Evolutionary conservation across 2,888 invertebrate species (phyloP).

Genomic region (Polydrusus cervinus): DNA sequence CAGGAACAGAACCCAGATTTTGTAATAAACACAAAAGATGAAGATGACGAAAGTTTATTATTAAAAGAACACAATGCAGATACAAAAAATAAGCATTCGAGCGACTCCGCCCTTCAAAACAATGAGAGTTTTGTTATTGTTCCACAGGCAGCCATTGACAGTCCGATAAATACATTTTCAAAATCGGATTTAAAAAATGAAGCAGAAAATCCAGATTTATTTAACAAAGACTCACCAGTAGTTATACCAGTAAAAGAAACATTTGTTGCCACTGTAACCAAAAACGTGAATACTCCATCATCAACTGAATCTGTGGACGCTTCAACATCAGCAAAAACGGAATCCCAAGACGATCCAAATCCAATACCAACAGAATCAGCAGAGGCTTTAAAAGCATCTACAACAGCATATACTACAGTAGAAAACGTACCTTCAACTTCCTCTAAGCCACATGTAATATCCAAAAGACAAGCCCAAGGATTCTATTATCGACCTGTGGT

Average conservation of each 20-base stretch:
- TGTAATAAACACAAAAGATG: too few relatives aligned
- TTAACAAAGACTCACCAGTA: neutral
- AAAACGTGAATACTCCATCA: neutral
- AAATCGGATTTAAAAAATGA: neutral
- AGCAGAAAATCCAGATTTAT: neutral
- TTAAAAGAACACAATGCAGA: neutral
- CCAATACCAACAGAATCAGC: too few relatives aligned
- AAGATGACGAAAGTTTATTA: neutral
- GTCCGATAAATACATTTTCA: neutral
- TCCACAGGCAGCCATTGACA: neutral
- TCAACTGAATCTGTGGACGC: neutral
- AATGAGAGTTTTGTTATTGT: neutral
- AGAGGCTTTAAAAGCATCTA: too few relatives aligned
- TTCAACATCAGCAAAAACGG: neutral
- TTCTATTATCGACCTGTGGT: constrained; percentile 42
- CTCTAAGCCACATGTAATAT: constrained; percentile 13
- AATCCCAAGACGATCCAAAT: too few relatives aligned
- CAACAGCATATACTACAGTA: neutral
- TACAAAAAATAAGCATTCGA: neutral
- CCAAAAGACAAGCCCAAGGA: constrained; percentile 35
- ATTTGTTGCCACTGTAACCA: neutral
- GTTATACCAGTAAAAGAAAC: neutral
- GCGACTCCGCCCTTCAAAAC: neutral
- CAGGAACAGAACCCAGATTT: neutral
- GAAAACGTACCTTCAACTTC: neutral